Conservation (phyloP, 2,797 vertebrate genomes). For the Ispidina lecontei region DNA sequence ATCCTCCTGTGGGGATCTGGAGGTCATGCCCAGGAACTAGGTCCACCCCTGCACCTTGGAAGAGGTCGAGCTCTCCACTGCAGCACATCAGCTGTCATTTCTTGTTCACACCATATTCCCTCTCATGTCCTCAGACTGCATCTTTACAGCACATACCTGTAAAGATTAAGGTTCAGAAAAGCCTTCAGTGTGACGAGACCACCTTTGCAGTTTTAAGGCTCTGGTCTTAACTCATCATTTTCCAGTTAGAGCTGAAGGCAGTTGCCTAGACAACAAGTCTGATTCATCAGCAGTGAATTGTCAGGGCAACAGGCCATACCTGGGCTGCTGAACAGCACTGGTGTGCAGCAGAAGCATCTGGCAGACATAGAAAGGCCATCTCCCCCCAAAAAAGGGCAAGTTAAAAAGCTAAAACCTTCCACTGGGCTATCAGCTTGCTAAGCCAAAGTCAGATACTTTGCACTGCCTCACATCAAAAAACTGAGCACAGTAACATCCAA, state of each 20-base stretch:
- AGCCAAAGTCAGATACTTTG: background rate
- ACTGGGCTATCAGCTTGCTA: background rate
- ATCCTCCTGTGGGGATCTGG: rapidly evolving
- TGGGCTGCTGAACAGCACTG: background rate
- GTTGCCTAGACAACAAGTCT: constrained; percentile 62
- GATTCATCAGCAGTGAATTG: constrained; percentile 41
- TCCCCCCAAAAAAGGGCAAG: background rate
- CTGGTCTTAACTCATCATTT: background rate
- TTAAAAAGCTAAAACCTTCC: background rate
- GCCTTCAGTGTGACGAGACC: background rate
- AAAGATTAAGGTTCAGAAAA: background rate
- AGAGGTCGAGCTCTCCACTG: background rate
- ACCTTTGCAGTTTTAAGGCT: background rate
- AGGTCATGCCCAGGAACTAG: rapidly evolving
- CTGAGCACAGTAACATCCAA: background rate
- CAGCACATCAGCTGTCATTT: background rate
- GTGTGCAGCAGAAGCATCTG: background rate
- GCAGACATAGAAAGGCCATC: background rate
- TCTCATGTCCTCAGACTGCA: background rate
- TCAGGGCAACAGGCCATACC: constrained; percentile 6
- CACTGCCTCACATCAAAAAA: background rate
- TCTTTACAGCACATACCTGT: background rate
- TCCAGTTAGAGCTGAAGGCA: background rate
- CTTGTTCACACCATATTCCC: background rate
- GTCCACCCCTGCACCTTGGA: rapidly evolving